phyloP scores from a whole-genome alignment of 2,888 invertebrate genomes.

The Nemurella pictetii region DNA sequence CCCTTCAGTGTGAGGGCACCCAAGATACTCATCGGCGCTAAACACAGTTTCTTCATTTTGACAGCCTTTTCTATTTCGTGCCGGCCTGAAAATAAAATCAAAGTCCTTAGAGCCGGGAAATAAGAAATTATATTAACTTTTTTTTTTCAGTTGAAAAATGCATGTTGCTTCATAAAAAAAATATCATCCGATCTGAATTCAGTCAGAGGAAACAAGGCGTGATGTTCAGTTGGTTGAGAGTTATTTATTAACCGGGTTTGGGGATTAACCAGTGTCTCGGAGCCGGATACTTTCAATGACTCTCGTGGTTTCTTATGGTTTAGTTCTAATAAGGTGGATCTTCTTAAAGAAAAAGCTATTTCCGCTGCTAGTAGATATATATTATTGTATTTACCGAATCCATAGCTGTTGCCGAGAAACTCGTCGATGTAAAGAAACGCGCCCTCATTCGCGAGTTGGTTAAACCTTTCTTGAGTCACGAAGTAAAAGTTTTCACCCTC shows the following conservation, averaged over 20 bases:
- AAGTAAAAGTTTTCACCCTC: slow-evolving; percentile 50
- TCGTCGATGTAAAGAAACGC: slow-evolving; percentile 53
- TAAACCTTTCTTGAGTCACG: slow-evolving; percentile 49
- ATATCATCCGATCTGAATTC: not conserved
- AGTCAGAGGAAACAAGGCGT: too few species aligned
- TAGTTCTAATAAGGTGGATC: too few species aligned
- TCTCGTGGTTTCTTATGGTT: too few species aligned
- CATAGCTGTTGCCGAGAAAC: slow-evolving; percentile 52
- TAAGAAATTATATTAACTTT: not conserved
- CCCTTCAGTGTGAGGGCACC: slow-evolving; percentile 50
- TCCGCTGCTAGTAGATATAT: not conserved
- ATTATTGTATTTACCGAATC: slow-evolving; percentile 50
- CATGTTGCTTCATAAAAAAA: not conserved
- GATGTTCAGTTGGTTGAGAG: too few species aligned
- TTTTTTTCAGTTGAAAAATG: not conserved
- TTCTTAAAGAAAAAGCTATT: too few species aligned
- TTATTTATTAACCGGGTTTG: too few species aligned
- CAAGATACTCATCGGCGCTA: slow-evolving; percentile 51
- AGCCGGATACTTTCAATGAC: too few species aligned
- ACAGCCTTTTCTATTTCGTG: slow-evolving; percentile 49
- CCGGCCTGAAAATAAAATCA: slow-evolving; percentile 33
- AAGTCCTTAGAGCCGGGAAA: not conserved
- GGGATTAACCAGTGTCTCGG: too few species aligned
- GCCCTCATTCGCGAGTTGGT: slow-evolving; percentile 51
- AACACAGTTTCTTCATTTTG: slow-evolving; percentile 48